Conservation (phyloP, 1,140 invertebrate genomes). For the Trichomalopsis sarcophagae region DNA sequence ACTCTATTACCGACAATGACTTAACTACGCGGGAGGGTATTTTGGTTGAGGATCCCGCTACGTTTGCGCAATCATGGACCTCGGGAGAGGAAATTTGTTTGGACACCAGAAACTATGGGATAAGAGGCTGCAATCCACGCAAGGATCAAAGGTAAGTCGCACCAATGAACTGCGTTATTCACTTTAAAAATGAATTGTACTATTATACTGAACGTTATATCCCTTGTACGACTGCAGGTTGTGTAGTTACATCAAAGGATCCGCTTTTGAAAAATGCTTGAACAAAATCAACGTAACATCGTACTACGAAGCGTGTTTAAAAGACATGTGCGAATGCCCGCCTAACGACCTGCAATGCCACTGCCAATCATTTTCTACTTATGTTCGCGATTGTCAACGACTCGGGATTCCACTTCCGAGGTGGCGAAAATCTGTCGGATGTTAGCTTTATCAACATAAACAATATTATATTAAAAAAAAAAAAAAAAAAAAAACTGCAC, state of each 20-base stretch:
- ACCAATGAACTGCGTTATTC: too few species aligned
- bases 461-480: too few species aligned
- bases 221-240: constrained; percentile 55
- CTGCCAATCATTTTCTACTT: constrained; percentile 92
- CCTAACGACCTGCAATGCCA: constrained; percentile 81
- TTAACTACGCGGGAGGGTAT: constrained; percentile 65
- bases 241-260: constrained; percentile 66
- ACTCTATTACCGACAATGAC: constrained; percentile 84
- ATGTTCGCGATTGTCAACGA: constrained; percentile 88
- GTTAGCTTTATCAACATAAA: constrained; percentile 55
- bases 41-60: constrained; percentile 35
- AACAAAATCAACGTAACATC: constrained; percentile 84
- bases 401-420: constrained; percentile 81
- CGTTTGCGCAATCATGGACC: constrained; percentile 89
- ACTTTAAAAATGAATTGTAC: not conserved
- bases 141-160: constrained; percentile 63
- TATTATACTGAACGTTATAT: not conserved
- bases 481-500: too few species aligned
- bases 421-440: constrained; percentile 81
- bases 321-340: constrained; percentile 93
- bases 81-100: constrained; percentile 86
- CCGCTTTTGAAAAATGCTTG: constrained; percentile 77
- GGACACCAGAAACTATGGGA: constrained; percentile 67
- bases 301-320: constrained; percentile 89
- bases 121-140: constrained; percentile 56